Percentiles rank a stretch among this genome's conserved stretches.
Evolutionary conservation across 2,113 vertebrate species (phyloP).

Genomic region (Dasyprocta punctata): DNA sequence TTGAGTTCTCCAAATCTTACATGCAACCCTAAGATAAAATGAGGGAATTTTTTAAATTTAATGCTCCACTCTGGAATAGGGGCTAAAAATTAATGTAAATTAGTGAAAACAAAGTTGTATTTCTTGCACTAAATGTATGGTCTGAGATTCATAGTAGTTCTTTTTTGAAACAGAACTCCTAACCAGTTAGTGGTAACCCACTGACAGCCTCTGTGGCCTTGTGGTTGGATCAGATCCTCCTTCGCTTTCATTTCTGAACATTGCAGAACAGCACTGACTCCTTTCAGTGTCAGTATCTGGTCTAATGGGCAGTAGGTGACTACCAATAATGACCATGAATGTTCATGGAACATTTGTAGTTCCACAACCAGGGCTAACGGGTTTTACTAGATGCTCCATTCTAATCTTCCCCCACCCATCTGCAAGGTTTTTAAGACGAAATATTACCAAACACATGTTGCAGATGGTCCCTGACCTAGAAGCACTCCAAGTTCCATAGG

Average conservation of each 20-base stretch:
- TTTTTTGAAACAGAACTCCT: background rate
- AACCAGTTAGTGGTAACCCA: background rate
- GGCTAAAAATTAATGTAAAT: background rate
- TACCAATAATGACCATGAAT: background rate
- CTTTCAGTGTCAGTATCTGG: background rate
- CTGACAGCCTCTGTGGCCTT: background rate
- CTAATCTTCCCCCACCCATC: background rate
- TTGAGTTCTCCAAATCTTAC: background rate
- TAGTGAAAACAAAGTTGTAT: background rate
- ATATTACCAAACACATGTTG: background rate
- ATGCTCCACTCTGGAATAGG: background rate
- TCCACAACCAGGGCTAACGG: background rate
- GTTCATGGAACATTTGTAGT: background rate
- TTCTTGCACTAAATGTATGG: background rate
- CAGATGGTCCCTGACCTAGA: background rate
- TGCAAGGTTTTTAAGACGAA: background rate
- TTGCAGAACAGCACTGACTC: background rate
- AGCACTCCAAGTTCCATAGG: background rate
- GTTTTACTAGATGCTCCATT: background rate
- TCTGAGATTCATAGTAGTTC: background rate
- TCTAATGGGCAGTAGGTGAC: background rate
- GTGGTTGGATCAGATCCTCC: background rate
- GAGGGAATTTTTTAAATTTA: background rate
- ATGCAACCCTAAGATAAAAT: background rate
- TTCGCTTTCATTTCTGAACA: background rate